These are phyloP conservation scores for Sweltsa coloradensis DNA, from an alignment of 1,140 invertebrate species.

Conservation along the genomic window DNA sequence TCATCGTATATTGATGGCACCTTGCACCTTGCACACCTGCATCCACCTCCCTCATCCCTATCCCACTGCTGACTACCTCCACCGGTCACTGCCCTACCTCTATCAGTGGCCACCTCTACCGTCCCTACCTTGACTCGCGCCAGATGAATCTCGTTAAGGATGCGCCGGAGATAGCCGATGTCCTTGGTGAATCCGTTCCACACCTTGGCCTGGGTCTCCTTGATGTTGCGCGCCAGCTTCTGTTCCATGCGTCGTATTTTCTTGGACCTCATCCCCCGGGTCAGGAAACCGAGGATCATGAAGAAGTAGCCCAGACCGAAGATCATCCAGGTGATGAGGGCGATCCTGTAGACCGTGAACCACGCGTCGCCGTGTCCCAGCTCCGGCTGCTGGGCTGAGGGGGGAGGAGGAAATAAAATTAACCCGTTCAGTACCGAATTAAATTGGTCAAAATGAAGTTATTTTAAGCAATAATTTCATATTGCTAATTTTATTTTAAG, in stretches of 20 bases:
- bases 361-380: slow-evolving; percentile 35
- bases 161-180: slow-evolving; percentile 53
- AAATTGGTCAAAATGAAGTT: no score
- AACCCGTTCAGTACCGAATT: no score
- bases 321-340: slow-evolving; percentile 73
- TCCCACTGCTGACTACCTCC: no score
- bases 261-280: slow-evolving; percentile 57
- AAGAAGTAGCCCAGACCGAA: slow-evolving; percentile 82
- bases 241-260: slow-evolving; percentile 60
- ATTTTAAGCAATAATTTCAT: no score
- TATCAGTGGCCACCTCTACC: no score
- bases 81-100: no score
- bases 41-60: background rate
- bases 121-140: slow-evolving; percentile 68
- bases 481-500: no score
- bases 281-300: slow-evolving; percentile 83
- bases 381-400: slow-evolving; percentile 5
- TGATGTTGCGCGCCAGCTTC: slow-evolving; percentile 52
- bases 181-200: slow-evolving; percentile 65
- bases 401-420: no score
- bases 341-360: slow-evolving; percentile 56
- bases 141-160: slow-evolving; percentile 65
- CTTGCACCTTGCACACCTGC: no score
- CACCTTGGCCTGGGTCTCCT: slow-evolving; percentile 63
- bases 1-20: no score